Evolutionary conservation across 37 sponge, comb jelly and placozoan species (phyloP), one percentile per base, ranked within the genome.

Genomic region (Spongilla lacustris): DNA sequence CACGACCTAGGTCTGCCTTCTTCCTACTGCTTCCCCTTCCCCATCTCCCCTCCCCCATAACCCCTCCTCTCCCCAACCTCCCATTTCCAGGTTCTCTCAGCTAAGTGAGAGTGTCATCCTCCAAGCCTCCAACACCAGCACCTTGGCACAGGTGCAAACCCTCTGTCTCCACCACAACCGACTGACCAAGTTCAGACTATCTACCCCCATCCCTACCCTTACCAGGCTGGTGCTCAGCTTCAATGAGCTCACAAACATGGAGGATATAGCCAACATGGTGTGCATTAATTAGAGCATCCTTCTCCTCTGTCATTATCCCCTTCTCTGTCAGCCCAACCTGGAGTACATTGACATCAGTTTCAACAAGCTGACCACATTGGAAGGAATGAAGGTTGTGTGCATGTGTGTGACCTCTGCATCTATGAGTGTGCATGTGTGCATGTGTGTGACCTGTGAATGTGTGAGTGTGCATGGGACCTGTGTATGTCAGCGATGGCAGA

Each of bases 341-440:
- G 89, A 88, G 73, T 31, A 68, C 19, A 66, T 96, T 48, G 92
- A 93, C 48, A 8, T 96, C 36, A 96, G 94, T 58, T 96, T 87
- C 89, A 93, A 96, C 70, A 71, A 33, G 38, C 83, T 97, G 2
- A 67, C 84, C 75, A 58, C 89, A 41, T 84, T 97, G 66, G 91
- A 93, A 27, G 98, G 98, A 58, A 69, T 97, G 66, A 88, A 89
- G 83, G 95, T 94, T 41, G 27, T 30, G 66, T 76, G 73, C 46
- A 67, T 41, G 41, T 41, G 41, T 3, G 41, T 41, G 41, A n/a
- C n/a, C n/a, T n/a, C n/a, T n/a, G n/a, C n/a, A n/a, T n/a, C n/a
- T 41, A 6, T 41, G 41, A 3, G 6, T 41, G 41, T 41, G 41
- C 6, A 6, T 83, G 84, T 83, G 49, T 73, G 48, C 33, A 75